Base-by-base conservation (phyloP, 2,797 vertebrate genomes). In the Sternotherus odoratus region DNA sequence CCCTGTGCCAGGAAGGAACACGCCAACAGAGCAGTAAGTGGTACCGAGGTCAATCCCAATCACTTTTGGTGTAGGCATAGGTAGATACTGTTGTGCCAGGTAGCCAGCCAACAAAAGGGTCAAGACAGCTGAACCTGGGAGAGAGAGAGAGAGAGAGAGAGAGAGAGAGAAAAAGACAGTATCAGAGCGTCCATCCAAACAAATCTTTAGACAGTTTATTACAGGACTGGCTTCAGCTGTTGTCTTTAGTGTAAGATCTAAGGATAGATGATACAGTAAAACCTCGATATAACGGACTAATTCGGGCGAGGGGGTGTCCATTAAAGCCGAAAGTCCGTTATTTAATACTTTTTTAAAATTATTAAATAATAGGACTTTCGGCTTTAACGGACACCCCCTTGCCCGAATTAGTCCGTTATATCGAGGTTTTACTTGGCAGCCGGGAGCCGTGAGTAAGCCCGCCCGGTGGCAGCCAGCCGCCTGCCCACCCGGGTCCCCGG, bases 31-130 rank as follows among this genome's bases (percentile, higher is more conserved):
- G 96, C 99, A 99, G 95, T 99, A 99, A 1, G 99, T 99, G 6
- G 99, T 99, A 33, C 99, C 99, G 50, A 99, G 98, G 89, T 99
- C 99, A 89, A 99, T 97, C 24, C 99, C 99, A 33, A 99, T 98
- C 9, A 99, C 99, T 95, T 96, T 98, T 1, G 99, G 99, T 11
- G 98, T 99, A 0, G 99, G 99, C 89, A 99, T 97, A 1, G 99
- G 99, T 51, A 99, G 96, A 90, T 99, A 99, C 94, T 99, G 99
- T 96, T 99, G 99, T 10, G 99, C 99, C 93, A 99, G 97, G 86
- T 99, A 99, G 28, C 99, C 99, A n/a, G 99, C 99, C 93, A 99
- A 96, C 30, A 99, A 98, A 33, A 99, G 98, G 75, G 99, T 98
- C 97, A 99, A 97, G 82, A 99, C 97, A 53, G 99, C 99, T 0